A percentile compares a stretch with the other conserved stretches of the same genome.
Evolutionary conservation across 2,797 vertebrate genomes (phyloP).

Genomic region (Hapalemur alaotrensis): DNA sequence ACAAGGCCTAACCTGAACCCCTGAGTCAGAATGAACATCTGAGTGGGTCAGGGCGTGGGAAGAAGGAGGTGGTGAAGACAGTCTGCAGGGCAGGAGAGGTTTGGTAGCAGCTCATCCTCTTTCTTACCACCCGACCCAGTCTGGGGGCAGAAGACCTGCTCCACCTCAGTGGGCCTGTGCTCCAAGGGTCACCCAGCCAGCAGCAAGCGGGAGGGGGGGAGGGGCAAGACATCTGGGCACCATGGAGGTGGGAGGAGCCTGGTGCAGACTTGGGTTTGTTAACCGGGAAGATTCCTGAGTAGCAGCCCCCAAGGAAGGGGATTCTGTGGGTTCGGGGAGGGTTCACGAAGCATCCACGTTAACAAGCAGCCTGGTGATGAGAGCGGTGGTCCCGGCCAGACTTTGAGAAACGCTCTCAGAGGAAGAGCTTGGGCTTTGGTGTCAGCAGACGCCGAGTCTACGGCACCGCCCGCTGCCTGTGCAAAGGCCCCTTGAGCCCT

Average conservation of each 20-base stretch:
- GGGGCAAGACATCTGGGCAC: neutral
- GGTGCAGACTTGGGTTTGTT: neutral
- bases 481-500: neutral
- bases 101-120: neutral
- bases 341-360: neutral
- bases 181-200: neutral
- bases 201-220: neutral
- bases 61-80: neutral
- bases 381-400: neutral
- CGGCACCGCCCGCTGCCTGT: neutral
- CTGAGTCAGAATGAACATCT: neutral
- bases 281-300: neutral
- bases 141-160: neutral
- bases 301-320: neutral
- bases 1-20: neutral
- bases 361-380: neutral
- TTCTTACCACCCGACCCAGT: neutral
- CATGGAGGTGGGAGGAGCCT: accelerated
- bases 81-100: neutral
- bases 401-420: neutral
- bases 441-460: neutral
- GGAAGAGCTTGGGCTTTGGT: neutral
- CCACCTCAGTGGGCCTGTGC: neutral
- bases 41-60: accelerated
- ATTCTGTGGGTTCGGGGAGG: neutral